A percentile compares a stretch with the other conserved stretches of the same genome.
Conservation (phyloP, 2,797 vertebrate species). For the Anabas testudineus region DNA sequence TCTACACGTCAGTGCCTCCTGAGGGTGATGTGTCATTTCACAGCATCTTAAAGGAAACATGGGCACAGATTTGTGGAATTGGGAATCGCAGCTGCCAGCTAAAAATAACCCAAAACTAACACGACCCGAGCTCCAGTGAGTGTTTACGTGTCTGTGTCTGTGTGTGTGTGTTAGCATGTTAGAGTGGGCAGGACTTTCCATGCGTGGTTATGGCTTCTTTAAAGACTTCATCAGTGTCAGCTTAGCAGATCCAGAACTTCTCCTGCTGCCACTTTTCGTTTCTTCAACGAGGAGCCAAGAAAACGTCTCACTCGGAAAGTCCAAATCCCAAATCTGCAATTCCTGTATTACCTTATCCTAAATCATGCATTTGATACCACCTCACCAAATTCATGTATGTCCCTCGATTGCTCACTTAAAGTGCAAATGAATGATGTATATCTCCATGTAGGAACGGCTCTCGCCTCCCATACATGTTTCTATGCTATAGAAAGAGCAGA, state of each 20-base stretch:
- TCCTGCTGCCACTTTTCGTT: conserved; percentile 46
- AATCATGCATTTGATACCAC: conserved; percentile 60
- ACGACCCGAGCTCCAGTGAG: conserved; percentile 5
- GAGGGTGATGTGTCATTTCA: conserved; percentile 59
- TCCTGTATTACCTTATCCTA: conserved; percentile 62
- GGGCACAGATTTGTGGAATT: conserved; percentile 58
- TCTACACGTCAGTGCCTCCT: conserved; percentile 20
- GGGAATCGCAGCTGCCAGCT: conserved; percentile 52
- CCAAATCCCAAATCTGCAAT: conserved; percentile 63
- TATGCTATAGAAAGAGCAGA: conserved; percentile 45
- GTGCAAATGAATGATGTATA: conserved; percentile 62
- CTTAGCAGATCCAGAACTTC: conserved; percentile 57
- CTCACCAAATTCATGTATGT: conserved; percentile 49
- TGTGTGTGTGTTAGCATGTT: conserved; percentile 39
- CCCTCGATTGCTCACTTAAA: conserved; percentile 60
- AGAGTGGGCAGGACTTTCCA: conserved; percentile 62
- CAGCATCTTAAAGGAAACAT: conserved; percentile 55
- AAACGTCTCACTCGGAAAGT: conserved; percentile 44
- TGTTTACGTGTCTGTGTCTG: conserved; percentile 22
- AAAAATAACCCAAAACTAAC: conserved; percentile 67
- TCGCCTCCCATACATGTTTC: conserved; percentile 14
- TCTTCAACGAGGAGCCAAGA: conserved; percentile 52
- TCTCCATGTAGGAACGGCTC: conserved; percentile 21
- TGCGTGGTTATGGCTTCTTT: conserved; percentile 57
- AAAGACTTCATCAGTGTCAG: conserved; percentile 71